Evolutionary conservation across 2,888 invertebrate genomes (phyloP).

Genomic region (Invenusta paracnida): DNA sequence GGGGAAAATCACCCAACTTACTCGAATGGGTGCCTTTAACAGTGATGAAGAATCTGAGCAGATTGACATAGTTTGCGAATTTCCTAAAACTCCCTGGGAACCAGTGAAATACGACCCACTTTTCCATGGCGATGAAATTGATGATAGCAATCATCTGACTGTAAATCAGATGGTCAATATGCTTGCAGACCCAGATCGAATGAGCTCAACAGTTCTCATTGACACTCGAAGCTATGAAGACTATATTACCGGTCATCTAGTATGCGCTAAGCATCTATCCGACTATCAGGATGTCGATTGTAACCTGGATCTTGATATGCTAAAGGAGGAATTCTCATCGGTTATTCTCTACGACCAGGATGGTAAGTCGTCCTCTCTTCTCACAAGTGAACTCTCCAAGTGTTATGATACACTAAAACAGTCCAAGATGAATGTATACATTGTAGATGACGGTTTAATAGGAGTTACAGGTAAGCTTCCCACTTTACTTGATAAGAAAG

Average conservation of each 20-base stretch:
- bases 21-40: not conserved
- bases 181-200: not conserved
- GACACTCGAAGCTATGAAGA: not conserved
- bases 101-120: not conserved
- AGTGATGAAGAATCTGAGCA: not conserved
- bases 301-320: not conserved
- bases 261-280: not conserved
- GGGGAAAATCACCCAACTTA: not conserved
- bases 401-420: not conserved
- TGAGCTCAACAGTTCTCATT: not conserved
- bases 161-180: not conserved
- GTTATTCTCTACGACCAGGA: not conserved
- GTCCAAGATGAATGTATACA: not conserved
- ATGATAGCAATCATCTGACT: not conserved
- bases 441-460: not conserved
- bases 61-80: not conserved
- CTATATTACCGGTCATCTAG: not conserved
- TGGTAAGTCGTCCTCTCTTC: not conserved
- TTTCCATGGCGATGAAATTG: not conserved
- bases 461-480: not conserved
- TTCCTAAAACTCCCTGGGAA: not conserved
- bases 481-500: not conserved
- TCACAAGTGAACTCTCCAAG: not conserved
- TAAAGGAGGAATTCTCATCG: not conserved
- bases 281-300: not conserved